Evolutionary conservation across 2,888 invertebrate species (phyloP).

Genomic region (Zhuqinia jingwanae): DNA sequence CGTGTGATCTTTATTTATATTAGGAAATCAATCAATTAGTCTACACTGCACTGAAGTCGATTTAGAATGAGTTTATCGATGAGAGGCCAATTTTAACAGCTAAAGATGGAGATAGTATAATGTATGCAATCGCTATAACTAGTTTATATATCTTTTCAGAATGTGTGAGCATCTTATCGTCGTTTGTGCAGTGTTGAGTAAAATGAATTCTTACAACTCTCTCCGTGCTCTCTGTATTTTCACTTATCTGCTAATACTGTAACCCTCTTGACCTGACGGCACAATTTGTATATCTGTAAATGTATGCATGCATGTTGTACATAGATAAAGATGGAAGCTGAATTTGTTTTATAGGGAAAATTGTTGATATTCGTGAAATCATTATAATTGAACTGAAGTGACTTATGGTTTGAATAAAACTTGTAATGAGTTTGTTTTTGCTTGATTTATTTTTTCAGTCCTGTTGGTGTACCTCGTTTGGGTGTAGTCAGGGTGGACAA

Average conservation of each 20-base stretch:
- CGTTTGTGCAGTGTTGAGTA: too few relatives aligned
- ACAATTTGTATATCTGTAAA: background rate
- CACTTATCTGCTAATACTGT: background rate
- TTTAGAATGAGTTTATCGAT: too few relatives aligned
- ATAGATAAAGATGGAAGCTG: background rate
- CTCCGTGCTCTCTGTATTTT: too few relatives aligned
- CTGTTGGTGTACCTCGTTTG: conserved; percentile 93
- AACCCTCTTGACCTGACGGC: conserved; percentile 13
- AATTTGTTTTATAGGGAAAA: background rate
- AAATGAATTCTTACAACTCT: too few relatives aligned
- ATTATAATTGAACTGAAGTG: background rate
- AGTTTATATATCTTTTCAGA: too few relatives aligned
- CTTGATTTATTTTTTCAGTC: conserved; percentile 82
- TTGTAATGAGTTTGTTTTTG: background rate
- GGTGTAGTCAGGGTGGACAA: conserved; percentile 94
- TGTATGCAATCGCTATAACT: too few relatives aligned
- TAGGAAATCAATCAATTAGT: conserved; percentile 8
- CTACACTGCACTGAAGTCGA: background rate
- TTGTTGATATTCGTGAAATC: background rate
- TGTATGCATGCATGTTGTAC: background rate
- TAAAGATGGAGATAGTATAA: too few relatives aligned
- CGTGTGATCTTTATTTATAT: background rate
- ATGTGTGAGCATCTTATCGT: too few relatives aligned
- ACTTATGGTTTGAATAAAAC: background rate
- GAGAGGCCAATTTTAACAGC: too few relatives aligned